phyloP scores from a whole-genome alignment of 2,797 vertebrate genomes.

The Picus viridis region DNA sequence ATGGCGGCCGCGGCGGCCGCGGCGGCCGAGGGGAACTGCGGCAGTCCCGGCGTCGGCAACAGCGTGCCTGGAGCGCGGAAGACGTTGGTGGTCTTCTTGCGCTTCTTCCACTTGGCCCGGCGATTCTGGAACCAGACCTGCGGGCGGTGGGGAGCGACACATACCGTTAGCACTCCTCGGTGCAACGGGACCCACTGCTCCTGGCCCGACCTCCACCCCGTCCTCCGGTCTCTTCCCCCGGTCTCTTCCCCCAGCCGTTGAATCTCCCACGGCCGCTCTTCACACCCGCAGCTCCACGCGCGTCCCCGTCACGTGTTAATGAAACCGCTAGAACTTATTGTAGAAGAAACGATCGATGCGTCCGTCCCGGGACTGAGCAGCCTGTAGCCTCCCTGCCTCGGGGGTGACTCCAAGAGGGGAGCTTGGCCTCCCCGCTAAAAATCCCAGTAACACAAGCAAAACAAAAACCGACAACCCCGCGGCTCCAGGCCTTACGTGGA shows the following conservation, averaged over 20 bases:
- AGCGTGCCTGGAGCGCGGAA: conserved; percentile 94
- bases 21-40: conserved; percentile 89
- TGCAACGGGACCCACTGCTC: neutral
- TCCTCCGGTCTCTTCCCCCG: no score
- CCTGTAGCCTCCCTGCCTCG: neutral
- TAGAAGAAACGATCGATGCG: neutral
- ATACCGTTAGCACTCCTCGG: neutral
- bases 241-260: no score
- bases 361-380: neutral
- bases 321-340: neutral
- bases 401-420: neutral
- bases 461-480: no score
- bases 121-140: conserved; percentile 99
- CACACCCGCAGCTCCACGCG: neutral
- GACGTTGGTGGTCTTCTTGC: conserved; percentile 99
- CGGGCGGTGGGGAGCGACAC: conserved; percentile 7
- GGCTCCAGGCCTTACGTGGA: neutral
- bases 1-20: conserved; percentile 92
- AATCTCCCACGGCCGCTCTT: neutral
- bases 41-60: conserved; percentile 92
- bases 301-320: neutral
- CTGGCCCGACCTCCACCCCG: no score
- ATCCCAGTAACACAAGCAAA: neutral
- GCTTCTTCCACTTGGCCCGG: conserved; percentile 98
- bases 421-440: neutral